Evolutionary conservation across 2,888 invertebrate genomes (phyloP).

Genomic region (Drosophila paramelanica): DNA sequence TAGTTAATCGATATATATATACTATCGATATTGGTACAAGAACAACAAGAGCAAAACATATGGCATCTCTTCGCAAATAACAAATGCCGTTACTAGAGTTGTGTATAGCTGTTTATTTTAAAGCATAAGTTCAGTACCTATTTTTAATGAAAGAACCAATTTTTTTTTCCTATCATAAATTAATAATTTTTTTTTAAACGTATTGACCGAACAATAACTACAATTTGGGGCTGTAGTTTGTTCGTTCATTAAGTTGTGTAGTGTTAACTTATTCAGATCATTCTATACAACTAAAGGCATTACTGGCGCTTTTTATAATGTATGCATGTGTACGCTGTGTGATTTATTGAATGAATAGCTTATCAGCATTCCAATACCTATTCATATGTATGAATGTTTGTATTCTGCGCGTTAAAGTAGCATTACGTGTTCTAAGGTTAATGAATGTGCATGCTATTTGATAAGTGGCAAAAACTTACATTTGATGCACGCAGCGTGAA

Average conservation of each 20-base stretch:
- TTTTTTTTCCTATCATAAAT: neutral
- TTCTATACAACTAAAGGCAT: neutral
- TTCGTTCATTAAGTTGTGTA: neutral
- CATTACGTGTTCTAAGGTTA: constrained; percentile 36
- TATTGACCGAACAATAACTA: neutral
- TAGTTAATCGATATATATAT: constrained; percentile 29
- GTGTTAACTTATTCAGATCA: neutral
- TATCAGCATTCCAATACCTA: constrained; percentile 28
- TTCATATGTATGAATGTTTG: constrained; percentile 8
- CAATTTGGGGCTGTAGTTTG: neutral
- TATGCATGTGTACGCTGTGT: constrained; percentile 16
- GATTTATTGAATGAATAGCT: constrained; percentile 40
- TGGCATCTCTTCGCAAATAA: constrained; percentile 34
- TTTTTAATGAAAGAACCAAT: constrained; percentile 6
- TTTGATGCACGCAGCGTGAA: constrained; percentile 75
- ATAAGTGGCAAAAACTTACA: constrained; percentile 67
- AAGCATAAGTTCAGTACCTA: neutral
- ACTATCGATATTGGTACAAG: constrained; percentile 17
- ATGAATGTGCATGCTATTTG: constrained; percentile 22
- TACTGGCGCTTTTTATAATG: constrained; percentile 1
- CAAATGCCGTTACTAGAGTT: neutral
- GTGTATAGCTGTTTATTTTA: neutral
- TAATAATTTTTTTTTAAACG: neutral
- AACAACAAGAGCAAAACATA: neutral
- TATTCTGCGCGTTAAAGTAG: constrained; percentile 8